A percentile compares a stretch with the other conserved stretches of the same genome.
Conservation (phyloP, 1,140 invertebrate species). For the Galendromus occidentalis region DNA sequence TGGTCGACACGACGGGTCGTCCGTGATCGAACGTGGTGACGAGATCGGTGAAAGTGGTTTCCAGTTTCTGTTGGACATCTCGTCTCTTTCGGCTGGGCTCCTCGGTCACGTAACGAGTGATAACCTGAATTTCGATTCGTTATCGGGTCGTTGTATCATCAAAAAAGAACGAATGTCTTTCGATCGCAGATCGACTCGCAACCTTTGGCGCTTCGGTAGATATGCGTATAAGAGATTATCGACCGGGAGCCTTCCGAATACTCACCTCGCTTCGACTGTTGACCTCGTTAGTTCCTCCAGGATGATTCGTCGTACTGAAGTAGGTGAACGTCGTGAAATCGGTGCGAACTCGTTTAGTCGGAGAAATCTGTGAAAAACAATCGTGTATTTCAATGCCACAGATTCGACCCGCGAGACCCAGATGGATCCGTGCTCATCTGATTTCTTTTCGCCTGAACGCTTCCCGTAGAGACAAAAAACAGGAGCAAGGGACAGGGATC, state of each 20-base stretch:
- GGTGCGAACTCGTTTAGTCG: not conserved
- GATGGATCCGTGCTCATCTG: no score
- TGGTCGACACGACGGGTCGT: not conserved
- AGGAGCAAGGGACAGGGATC: no score
- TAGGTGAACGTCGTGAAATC: conserved; percentile 9
- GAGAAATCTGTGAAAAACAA: not conserved
- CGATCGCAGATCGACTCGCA: not conserved
- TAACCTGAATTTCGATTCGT: not conserved
- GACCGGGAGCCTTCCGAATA: not conserved
- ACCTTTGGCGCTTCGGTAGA: not conserved
- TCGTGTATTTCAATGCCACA: no score
- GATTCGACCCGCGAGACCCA: no score
- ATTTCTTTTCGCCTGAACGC: no score
- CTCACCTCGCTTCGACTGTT: not conserved
- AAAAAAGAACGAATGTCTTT: not conserved
- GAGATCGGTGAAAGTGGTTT: conserved; percentile 5
- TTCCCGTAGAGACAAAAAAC: no score
- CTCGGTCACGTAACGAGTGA: not conserved
- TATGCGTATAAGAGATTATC: no score
- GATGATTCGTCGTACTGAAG: not conserved
- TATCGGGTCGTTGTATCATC: not conserved
- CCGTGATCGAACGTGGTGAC: not conserved
- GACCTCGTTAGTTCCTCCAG: not conserved
- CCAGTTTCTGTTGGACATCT: not conserved
- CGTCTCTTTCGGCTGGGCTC: not conserved